Evolutionary conservation across 1,140 invertebrate genomes (phyloP).

Genomic region (Cydia splendana): DNA sequence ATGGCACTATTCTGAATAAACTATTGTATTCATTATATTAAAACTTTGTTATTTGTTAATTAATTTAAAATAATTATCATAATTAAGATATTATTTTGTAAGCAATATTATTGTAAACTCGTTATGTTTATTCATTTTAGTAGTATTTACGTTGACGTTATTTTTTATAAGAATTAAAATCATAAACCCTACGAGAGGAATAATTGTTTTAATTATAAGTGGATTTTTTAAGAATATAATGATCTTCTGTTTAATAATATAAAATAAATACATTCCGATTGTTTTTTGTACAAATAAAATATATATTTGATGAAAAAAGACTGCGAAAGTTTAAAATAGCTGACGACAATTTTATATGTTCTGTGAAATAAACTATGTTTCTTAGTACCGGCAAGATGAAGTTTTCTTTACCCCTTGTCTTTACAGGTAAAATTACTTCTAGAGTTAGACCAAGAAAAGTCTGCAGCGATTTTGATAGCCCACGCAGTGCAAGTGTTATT

Average conservation of each 20-base stretch:
- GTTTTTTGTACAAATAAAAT: conserved; percentile 12
- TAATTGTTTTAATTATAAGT: neutral
- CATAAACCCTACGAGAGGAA: neutral
- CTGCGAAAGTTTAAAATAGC: conserved; percentile 27
- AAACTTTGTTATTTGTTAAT: neutral
- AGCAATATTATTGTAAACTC: conserved; percentile 12
- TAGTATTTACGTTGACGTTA: neutral
- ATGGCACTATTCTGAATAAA: neutral
- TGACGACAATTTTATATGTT: conserved; percentile 31
- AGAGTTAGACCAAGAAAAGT: too few relatives aligned
- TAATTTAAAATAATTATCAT: neutral
- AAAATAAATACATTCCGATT: conserved; percentile 3
- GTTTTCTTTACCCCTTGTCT: neutral
- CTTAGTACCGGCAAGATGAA: conserved; percentile 34
- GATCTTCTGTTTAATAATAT: neutral
- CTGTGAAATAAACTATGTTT: conserved; percentile 37
- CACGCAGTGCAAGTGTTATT: too few relatives aligned
- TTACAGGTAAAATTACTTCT: too few relatives aligned
- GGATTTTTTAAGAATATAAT: neutral
- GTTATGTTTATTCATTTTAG: neutral
- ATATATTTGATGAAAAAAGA: conserved; percentile 24
- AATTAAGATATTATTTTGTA: conserved; percentile 19
- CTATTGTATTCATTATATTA: neutral
- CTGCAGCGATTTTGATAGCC: too few relatives aligned
- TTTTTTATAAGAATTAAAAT: neutral